A percentile compares a stretch with the other conserved stretches of the same genome.
Conservation (phyloP, 2,113 vertebrate species). For the Antennarius striatus region DNA sequence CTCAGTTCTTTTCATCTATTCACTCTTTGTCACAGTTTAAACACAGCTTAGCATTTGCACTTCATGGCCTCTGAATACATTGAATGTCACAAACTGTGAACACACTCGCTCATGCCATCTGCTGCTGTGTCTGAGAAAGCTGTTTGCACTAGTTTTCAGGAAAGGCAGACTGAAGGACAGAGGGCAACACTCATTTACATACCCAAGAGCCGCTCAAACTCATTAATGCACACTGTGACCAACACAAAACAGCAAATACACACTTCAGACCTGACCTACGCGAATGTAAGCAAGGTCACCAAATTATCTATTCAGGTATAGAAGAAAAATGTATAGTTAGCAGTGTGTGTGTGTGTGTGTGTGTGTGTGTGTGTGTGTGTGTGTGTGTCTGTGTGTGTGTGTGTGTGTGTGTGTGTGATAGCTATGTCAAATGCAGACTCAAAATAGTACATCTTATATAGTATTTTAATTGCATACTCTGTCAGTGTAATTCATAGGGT, state of each 20-base stretch:
- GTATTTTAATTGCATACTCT: neutral
- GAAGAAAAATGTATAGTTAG: neutral
- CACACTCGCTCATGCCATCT: slow-evolving; percentile 52
- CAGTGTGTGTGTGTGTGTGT: neutral
- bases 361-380: neutral
- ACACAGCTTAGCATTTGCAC: slow-evolving; percentile 28
- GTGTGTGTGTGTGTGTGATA: neutral
- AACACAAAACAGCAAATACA: slow-evolving; percentile 40
- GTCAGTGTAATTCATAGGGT: slow-evolving; percentile 22
- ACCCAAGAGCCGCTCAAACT: slow-evolving; percentile 31
- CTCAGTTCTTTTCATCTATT: no score
- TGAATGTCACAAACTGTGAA: slow-evolving; percentile 51
- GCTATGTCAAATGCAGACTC: no score
- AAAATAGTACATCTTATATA: neutral
- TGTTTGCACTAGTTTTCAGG: slow-evolving; percentile 46
- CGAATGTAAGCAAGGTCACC: slow-evolving; percentile 33
- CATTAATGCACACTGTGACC: slow-evolving; percentile 44
- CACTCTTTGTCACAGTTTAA: slow-evolving; percentile 27
- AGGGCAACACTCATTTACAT: slow-evolving; percentile 60
- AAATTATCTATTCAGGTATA: slow-evolving; percentile 27
- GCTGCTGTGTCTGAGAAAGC: slow-evolving; percentile 29
- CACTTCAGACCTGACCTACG: slow-evolving; percentile 22
- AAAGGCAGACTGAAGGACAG: slow-evolving; percentile 51
- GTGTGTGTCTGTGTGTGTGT: neutral
- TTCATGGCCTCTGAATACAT: slow-evolving; percentile 45